A percentile compares a stretch with the other conserved stretches of the same genome.
phyloP scores from a whole-genome alignment of 2,797 vertebrate species.

The Chrosomus eos region DNA sequence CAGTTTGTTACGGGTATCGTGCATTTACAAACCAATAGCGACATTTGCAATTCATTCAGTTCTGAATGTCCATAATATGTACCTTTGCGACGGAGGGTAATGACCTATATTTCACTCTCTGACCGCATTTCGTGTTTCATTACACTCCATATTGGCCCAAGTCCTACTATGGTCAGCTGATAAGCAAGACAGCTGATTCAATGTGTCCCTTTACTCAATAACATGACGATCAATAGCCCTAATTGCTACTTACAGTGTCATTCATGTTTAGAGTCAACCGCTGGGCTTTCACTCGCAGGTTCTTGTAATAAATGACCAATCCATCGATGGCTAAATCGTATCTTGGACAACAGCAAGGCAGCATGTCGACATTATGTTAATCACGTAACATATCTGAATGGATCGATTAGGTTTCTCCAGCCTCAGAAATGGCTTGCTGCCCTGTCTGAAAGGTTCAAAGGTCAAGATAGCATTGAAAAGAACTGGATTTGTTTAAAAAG shows the following conservation, averaged over 20 bases:
- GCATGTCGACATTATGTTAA: slow-evolving; percentile 78
- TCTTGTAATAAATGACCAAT: slow-evolving; percentile 71
- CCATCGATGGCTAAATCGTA: slow-evolving; percentile 71
- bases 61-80: slow-evolving; percentile 5
- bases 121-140: slow-evolving; percentile 28
- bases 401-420: slow-evolving; percentile 45
- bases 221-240: slow-evolving; percentile 75
- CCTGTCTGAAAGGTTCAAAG: slow-evolving; percentile 66
- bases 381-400: slow-evolving; percentile 53
- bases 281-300: slow-evolving; percentile 68
- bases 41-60: slow-evolving; percentile 41
- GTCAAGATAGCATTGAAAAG: slow-evolving; percentile 66
- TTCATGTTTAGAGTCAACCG: slow-evolving; percentile 70
- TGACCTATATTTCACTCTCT: slow-evolving; percentile 24
- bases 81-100: slow-evolving; percentile 34
- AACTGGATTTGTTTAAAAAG: slow-evolving; percentile 65
- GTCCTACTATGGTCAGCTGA: slow-evolving; percentile 36
- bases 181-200: slow-evolving; percentile 53
- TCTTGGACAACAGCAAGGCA: slow-evolving; percentile 60
- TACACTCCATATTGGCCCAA: slow-evolving; percentile 48
- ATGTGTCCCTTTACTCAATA: slow-evolving; percentile 70
- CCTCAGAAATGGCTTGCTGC: slow-evolving; percentile 59
- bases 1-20: slow-evolving; percentile 87
- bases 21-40: slow-evolving; percentile 67
- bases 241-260: slow-evolving; percentile 78